phyloP scores from a whole-genome alignment of 2,797 vertebrate genomes.

The Cryptoprocta ferox region DNA sequence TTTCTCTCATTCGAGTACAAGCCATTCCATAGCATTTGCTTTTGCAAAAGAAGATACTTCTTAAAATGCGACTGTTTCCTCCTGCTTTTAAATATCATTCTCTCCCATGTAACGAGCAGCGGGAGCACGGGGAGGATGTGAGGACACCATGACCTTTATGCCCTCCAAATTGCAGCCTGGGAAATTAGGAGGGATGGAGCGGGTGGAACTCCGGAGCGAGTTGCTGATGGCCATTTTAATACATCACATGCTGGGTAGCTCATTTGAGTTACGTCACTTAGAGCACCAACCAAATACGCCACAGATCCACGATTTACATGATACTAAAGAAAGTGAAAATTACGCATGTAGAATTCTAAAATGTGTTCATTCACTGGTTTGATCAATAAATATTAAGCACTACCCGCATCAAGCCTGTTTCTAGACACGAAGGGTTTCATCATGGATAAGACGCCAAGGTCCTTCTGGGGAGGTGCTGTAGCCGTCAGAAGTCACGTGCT shows the following conservation, averaged over 20 bases:
- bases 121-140: not conserved
- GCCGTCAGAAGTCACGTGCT: not conserved
- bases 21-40: not conserved
- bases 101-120: too few species aligned
- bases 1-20: fast-evolving
- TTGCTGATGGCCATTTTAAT: not conserved
- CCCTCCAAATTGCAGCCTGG: fast-evolving
- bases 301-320: too few species aligned
- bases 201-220: fast-evolving
- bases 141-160: fast-evolving
- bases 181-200: fast-evolving
- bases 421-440: not conserved
- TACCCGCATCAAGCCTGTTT: not conserved
- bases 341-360: not conserved
- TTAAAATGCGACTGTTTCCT: not conserved
- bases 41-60: not conserved
- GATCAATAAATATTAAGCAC: not conserved
- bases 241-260: not conserved
- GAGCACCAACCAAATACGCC: not conserved
- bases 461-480: too few species aligned
- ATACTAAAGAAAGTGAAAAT: not conserved
- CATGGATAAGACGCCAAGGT: fast-evolving
- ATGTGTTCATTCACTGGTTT: not conserved
- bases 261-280: not conserved
- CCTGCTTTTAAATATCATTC: not conserved